These are phyloP conservation scores for Nycteola revayana DNA, from an alignment of 2,888 invertebrate genomes.

Conservation along the genomic window DNA sequence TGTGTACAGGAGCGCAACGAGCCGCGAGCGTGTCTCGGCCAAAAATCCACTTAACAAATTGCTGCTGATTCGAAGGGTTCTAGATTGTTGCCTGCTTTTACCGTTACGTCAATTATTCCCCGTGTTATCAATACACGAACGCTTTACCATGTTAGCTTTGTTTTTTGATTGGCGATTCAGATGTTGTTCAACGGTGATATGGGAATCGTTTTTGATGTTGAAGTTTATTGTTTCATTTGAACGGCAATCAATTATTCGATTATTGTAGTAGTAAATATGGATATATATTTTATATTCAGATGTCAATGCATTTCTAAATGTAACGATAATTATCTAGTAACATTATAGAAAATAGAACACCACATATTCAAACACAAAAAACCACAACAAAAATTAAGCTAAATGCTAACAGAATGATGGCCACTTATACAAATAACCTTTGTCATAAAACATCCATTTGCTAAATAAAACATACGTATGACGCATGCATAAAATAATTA, in stretches of 20 bases:
- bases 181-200: not conserved
- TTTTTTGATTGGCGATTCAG: constrained; percentile 22
- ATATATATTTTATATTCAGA: too few species aligned
- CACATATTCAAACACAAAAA: too few species aligned
- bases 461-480: constrained; percentile 41
- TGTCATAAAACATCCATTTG: constrained; percentile 40
- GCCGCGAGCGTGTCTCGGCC: constrained; percentile 80
- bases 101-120: constrained; percentile 72
- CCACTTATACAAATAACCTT: constrained; percentile 28
- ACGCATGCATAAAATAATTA: constrained; percentile 61
- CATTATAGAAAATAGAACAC: too few species aligned
- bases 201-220: too few species aligned
- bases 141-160: constrained; percentile 42
- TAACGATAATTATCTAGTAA: too few species aligned
- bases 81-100: constrained; percentile 79
- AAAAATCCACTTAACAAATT: constrained; percentile 84
- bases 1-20: constrained; percentile 81
- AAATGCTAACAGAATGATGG: constrained; percentile 18
- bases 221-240: too few species aligned
- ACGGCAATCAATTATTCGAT: constrained; percentile 12
- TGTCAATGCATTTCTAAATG: too few species aligned
- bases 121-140: constrained; percentile 70
- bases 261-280: constrained; percentile 4
- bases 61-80: constrained; percentile 82
- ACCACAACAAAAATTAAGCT: constrained; percentile 8